phyloP scores from a whole-genome alignment of 2,797 vertebrate species.

The Accipiter minullus region DNA sequence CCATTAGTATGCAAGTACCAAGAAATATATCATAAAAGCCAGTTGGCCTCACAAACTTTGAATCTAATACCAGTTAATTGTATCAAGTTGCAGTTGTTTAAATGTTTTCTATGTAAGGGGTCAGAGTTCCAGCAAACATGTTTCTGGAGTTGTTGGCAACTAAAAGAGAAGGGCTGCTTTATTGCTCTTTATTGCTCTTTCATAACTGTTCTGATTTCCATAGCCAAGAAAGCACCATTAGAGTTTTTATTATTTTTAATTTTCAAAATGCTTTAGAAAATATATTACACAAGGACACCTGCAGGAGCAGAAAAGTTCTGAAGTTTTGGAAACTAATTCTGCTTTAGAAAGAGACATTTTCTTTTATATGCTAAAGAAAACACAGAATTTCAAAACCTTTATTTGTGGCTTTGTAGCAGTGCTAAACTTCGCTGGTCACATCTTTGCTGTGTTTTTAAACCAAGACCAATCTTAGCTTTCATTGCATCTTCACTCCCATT shows the following conservation, averaged over 20 bases:
- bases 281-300: conserved; percentile 32
- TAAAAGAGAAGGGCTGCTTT: conserved; percentile 35
- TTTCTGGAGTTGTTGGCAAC: conserved; percentile 64
- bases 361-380: neutral
- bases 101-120: conserved; percentile 60
- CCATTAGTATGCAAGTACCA: conserved; percentile 50
- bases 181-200: conserved; percentile 24
- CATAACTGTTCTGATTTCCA: conserved; percentile 46
- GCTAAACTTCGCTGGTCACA: neutral
- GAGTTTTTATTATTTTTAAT: conserved; percentile 62
- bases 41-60: conserved; percentile 55
- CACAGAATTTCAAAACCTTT: neutral
- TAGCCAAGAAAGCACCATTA: conserved; percentile 42
- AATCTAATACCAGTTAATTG: conserved; percentile 60
- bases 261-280: conserved; percentile 45
- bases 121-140: conserved; percentile 63
- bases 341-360: neutral
- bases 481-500: neutral
- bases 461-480: neutral
- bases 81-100: conserved; percentile 65
- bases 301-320: conserved; percentile 13
- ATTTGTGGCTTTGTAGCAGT: neutral
- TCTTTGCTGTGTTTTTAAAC: neutral
- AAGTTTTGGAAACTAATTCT: neutral
- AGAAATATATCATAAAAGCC: conserved; percentile 62